phyloP scores from a whole-genome alignment of 2,113 vertebrate genomes.

The Mormoops blainvillei region DNA sequence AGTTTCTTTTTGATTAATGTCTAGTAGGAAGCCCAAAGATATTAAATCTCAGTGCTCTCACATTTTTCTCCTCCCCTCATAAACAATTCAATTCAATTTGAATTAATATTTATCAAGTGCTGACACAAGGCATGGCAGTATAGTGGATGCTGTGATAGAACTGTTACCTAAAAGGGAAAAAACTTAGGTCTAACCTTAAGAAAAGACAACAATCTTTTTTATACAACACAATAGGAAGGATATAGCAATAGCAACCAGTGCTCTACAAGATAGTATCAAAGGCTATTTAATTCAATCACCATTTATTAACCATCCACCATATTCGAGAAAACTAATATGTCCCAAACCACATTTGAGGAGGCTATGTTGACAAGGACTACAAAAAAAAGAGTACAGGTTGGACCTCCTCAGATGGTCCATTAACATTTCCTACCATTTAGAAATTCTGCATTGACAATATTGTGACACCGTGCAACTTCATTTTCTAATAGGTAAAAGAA shows the following conservation, averaged over 20 bases:
- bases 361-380: background rate
- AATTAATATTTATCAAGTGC: constrained; percentile 67
- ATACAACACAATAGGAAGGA: background rate
- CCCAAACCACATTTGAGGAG: background rate
- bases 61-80: constrained; percentile 59
- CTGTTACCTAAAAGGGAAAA: background rate
- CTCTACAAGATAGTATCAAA: background rate
- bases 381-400: background rate
- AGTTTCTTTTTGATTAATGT: constrained; percentile 74
- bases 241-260: background rate
- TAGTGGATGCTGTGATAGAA: background rate
- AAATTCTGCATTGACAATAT: background rate
- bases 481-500: background rate
- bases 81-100: constrained; percentile 63
- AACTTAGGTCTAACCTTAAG: background rate
- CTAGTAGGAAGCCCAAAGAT: constrained; percentile 56
- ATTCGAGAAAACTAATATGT: background rate
- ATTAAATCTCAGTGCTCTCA: constrained; percentile 62
- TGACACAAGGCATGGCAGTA: background rate
- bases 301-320: background rate
- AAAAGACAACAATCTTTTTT: background rate
- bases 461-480: background rate
- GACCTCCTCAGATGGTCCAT: background rate
- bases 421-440: background rate
- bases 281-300: constrained; percentile 4